These are phyloP conservation scores for Brachyistius frenatus DNA, from an alignment of 2,113 vertebrate genomes.

Conservation along the genomic window DNA sequence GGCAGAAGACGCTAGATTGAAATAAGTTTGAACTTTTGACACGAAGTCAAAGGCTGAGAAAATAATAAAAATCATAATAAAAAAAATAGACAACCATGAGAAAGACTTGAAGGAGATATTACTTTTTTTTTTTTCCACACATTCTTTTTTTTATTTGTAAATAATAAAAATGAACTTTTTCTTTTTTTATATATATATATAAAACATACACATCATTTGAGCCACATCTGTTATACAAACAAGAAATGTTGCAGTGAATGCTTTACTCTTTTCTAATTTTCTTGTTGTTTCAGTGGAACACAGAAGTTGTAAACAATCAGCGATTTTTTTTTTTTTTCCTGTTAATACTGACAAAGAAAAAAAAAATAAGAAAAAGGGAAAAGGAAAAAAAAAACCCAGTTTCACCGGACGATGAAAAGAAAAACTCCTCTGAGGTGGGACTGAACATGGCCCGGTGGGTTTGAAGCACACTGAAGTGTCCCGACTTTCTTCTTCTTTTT, in stretches of 20 bases:
- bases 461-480: too few species aligned
- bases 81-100: not conserved
- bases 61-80: not conserved
- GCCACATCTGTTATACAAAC: conserved; percentile 88
- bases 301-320: conserved; percentile 87
- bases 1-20: not conserved
- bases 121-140: conserved; percentile 81
- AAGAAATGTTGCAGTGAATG: conserved; percentile 86
- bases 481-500: too few species aligned
- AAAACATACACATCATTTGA: conserved; percentile 89
- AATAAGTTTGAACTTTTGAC: conserved; percentile 1
- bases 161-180: conserved; percentile 88
- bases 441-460: conserved; percentile 81
- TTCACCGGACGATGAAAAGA: conserved; percentile 86
- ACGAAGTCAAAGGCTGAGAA: conserved; percentile 2
- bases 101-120: not conserved
- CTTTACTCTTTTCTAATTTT: conserved; percentile 76
- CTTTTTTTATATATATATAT: conserved; percentile 81
- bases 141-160: conserved; percentile 88
- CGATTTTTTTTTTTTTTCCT: conserved; percentile 73
- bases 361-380: conserved; percentile 41
- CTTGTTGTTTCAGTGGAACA: conserved; percentile 82
- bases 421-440: conserved; percentile 78
- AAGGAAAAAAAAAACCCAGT: conserved; percentile 68
- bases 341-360: conserved; percentile 83